Conservation (phyloP, 2,797 vertebrate genomes). For the Karalla daura region DNA sequence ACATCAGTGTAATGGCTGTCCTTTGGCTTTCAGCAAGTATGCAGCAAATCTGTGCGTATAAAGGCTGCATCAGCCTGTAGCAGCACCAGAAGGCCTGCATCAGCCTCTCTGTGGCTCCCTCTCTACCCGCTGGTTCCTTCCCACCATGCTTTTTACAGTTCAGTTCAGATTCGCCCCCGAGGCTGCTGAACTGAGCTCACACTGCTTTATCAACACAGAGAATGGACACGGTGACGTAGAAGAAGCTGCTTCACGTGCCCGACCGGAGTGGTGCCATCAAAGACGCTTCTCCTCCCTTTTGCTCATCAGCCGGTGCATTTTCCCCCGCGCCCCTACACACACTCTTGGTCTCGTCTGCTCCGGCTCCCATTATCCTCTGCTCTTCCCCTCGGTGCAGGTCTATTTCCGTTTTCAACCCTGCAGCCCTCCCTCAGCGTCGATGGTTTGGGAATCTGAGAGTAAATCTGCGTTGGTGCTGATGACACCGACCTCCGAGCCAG, state of each 20-base stretch:
- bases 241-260: constrained; percentile 25
- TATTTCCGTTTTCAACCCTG: constrained; percentile 29
- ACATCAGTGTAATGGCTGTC: neutral
- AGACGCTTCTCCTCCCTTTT: constrained; percentile 19
- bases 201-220: constrained; percentile 26
- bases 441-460: constrained; percentile 12
- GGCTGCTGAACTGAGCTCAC: constrained; percentile 36
- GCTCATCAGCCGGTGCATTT: constrained; percentile 37
- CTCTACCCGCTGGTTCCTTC: constrained; percentile 38
- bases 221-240: constrained; percentile 14
- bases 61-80: constrained; percentile 50
- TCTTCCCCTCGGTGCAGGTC: constrained; percentile 24
- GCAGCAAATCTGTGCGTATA: constrained; percentile 23
- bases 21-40: constrained; percentile 36
- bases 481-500: constrained; percentile 8
- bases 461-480: neutral
- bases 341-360: constrained; percentile 53
- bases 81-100: constrained; percentile 21
- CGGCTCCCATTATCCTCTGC: constrained; percentile 38
- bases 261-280: constrained; percentile 18
- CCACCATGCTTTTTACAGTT: constrained; percentile 42
- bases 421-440: constrained; percentile 28
- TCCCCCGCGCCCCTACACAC: constrained; percentile 49
- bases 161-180: constrained; percentile 53
- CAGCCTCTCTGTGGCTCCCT: constrained; percentile 60